phyloP scores from a whole-genome alignment of 2,888 invertebrate species.

The Rhagonycha fulva region DNA sequence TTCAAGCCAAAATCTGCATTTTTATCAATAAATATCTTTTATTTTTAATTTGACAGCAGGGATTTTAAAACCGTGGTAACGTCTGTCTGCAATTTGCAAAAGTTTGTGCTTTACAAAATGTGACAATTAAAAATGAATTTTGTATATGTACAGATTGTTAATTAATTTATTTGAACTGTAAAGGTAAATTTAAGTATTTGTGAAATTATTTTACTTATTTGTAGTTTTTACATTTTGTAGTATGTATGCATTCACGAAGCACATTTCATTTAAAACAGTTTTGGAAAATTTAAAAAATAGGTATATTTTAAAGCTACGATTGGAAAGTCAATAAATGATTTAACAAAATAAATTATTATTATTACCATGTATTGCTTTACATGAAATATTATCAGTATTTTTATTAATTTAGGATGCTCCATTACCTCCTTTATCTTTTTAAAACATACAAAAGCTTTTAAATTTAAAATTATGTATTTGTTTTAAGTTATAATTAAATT shows the following conservation, averaged over 20 bases:
- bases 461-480: too few species aligned
- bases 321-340: slow-evolving; percentile 43
- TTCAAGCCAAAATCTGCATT: not conserved
- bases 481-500: too few species aligned
- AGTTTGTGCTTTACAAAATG: slow-evolving; percentile 28
- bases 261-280: slow-evolving; percentile 35
- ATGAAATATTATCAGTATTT: not conserved
- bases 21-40: not conserved
- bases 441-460: not conserved
- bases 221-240: slow-evolving; percentile 8
- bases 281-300: slow-evolving; percentile 35
- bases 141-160: slow-evolving; percentile 15
- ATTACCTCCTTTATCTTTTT: not conserved
- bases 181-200: slow-evolving; percentile 13
- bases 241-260: slow-evolving; percentile 27
- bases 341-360: slow-evolving; percentile 5
- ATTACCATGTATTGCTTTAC: not conserved
- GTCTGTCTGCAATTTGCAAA: slow-evolving; percentile 18
- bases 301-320: slow-evolving; percentile 41
- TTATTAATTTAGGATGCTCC: not conserved
- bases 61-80: not conserved
- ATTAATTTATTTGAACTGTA: slow-evolving; percentile 13
- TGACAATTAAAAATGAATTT: slow-evolving; percentile 16
- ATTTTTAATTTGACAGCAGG: not conserved
- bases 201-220: slow-evolving; percentile 11